Evolutionary conservation across 1,140 invertebrate genomes (phyloP), one percentile per base, ranked within the genome.

Genomic region (Melipona quadrifasciata): DNA sequence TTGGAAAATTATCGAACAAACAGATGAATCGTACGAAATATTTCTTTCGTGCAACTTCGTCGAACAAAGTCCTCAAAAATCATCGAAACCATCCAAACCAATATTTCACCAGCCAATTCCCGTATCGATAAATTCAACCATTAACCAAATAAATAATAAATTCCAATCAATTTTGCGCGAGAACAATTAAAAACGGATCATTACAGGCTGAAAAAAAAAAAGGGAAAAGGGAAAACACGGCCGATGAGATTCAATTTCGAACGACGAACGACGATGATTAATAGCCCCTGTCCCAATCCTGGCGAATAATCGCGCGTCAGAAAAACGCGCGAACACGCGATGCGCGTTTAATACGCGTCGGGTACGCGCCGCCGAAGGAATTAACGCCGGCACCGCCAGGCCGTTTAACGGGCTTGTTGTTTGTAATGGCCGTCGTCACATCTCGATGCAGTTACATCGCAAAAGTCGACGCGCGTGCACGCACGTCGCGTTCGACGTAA

Each of bases 401-500:
- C 73, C 73, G 27, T 75, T 58, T 75, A 58, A 57, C 55, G n/a
- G n/a, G n/a, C n/a, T n/a, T n/a, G 73, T 75, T 75, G 73, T 75
- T 75, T 75, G 58, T 75, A 55, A 31, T 39, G 55, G 73, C 21
- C 39, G 53, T 75, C 73, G 55, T 39, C 73, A n/a, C 31, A 34
- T 75, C 31, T 34, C 73, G 73, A 58, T 34, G 55, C n/a, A n/a
- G 70, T 27, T 72, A 27, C 53, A 58, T 76, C 72, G 77, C 72
- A 80, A 78, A 83, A 87, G 80, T 71, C 70, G 64, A 19, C 58
- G 58, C 24, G 21, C 17, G 34, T 27, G 64, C 64, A 47, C 76
- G 55, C 51, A 55, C 70, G 74, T 88, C 86, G 79, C 76, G 82
- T 65, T 85, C 83, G 71, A 77, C 80, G 75, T 90, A 90, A 90